Evolutionary conservation across 2,888 invertebrate genomes (phyloP).

Genomic region (Drosophila mimetica): DNA sequence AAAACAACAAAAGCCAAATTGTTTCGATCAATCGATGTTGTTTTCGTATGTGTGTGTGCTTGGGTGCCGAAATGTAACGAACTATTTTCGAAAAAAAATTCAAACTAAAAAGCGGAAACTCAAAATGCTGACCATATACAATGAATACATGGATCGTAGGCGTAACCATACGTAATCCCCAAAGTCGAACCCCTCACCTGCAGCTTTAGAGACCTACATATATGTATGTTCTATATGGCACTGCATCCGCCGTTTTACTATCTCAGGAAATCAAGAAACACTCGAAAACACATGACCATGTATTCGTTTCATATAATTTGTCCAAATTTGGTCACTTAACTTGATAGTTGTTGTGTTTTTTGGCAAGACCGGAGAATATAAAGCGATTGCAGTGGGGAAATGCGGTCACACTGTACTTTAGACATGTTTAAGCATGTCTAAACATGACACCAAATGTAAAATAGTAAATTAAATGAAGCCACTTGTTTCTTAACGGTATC

Average conservation of each 20-base stretch:
- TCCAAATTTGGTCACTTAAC: conserved; percentile 20
- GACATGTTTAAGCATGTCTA: too few species aligned
- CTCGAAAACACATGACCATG: conserved; percentile 14
- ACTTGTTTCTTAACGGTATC: too few species aligned
- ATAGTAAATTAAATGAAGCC: too few species aligned
- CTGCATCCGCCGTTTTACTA: conserved; percentile 65
- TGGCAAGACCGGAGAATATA: not conserved
- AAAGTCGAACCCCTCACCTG: conserved; percentile 12
- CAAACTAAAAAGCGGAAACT: conserved; percentile 63
- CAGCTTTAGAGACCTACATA: not conserved
- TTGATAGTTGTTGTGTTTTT: conserved; percentile 4
- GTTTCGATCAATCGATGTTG: conserved; percentile 27
- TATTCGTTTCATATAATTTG: not conserved
- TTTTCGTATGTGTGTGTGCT: conserved; percentile 1
- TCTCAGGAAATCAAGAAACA: conserved; percentile 36
- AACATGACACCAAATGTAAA: too few species aligned
- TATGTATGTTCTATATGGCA: conserved; percentile 53
- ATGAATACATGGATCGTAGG: conserved; percentile 19
- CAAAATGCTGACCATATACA: conserved; percentile 62
- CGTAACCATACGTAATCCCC: conserved; percentile 26
- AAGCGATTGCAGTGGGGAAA: conserved; percentile 2
- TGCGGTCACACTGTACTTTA: not conserved
- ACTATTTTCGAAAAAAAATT: conserved; percentile 46
- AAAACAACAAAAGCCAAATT: conserved; percentile 27
- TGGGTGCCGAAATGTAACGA: conserved; percentile 60